phyloP scores from a whole-genome alignment of 2,797 vertebrate genomes.

The Hoplostethus mediterraneus region DNA sequence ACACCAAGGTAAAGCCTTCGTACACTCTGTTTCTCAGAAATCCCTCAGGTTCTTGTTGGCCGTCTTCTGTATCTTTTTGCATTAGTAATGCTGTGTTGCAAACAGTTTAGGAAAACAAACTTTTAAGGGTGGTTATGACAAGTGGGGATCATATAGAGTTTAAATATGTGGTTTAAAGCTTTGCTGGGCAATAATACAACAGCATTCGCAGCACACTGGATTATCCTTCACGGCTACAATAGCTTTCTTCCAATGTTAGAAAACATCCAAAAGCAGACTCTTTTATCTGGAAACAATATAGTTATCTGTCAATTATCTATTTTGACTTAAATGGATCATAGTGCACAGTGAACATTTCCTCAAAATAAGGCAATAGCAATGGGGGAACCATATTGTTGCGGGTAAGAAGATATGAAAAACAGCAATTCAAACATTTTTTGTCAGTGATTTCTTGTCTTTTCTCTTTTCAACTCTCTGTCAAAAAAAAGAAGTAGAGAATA shows the following conservation, averaged over 20 bases:
- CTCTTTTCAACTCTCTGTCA: slow-evolving; percentile 40
- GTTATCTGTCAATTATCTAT: too few relatives aligned
- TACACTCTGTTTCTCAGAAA: slow-evolving; percentile 13
- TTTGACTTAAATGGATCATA: background rate
- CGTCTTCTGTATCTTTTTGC: slow-evolving; percentile 12
- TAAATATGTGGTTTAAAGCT: background rate
- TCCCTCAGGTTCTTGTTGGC: slow-evolving; percentile 22
- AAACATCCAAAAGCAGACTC: background rate
- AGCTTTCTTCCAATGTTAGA: background rate
- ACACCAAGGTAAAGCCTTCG: slow-evolving; percentile 13
- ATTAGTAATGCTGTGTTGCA: slow-evolving; percentile 17
- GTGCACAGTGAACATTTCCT: background rate
- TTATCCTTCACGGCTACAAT: background rate
- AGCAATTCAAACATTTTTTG: slow-evolving; percentile 30
- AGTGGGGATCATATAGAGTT: background rate
- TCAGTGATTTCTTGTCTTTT: slow-evolving; percentile 48
- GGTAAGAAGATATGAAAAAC: slow-evolving; percentile 9
- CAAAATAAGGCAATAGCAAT: background rate
- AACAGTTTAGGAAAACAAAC: background rate
- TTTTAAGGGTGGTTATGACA: background rate
- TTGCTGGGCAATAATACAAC: background rate
- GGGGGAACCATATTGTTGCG: background rate
- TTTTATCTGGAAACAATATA: background rate
- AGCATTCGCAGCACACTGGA: background rate
- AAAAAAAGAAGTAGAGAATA: slow-evolving; percentile 57